phyloP scores from a whole-genome alignment of 1,140 invertebrate species.

The Drosophila biarmipes region DNA sequence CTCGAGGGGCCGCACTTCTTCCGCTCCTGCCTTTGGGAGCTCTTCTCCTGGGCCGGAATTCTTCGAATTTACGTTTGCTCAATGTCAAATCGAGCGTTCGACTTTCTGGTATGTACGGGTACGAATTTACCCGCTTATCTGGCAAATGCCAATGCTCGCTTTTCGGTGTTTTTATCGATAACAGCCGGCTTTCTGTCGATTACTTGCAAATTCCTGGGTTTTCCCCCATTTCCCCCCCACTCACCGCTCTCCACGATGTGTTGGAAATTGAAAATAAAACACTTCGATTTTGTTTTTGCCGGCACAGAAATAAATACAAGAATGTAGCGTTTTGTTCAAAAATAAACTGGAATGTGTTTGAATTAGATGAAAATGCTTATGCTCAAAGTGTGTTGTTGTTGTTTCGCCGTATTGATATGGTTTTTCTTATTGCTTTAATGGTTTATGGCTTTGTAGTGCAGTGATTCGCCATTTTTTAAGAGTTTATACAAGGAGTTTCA shows the following conservation, averaged over 20 bases:
- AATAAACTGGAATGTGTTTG: slow-evolving; percentile 81
- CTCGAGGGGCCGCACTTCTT: slow-evolving; percentile 12
- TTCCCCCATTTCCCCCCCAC: neutral
- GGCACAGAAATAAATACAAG: slow-evolving; percentile 71
- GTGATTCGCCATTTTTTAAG: neutral
- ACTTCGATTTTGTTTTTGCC: slow-evolving; percentile 39
- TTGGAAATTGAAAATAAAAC: slow-evolving; percentile 40
- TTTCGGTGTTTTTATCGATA: slow-evolving; percentile 65
- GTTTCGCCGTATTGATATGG: slow-evolving; percentile 13
- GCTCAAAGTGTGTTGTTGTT: slow-evolving; percentile 46
- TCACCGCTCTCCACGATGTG: neutral
- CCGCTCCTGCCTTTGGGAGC: slow-evolving; percentile 5
- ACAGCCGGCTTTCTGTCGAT: slow-evolving; percentile 45
- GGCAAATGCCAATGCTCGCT: slow-evolving; percentile 55
- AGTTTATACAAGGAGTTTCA: neutral
- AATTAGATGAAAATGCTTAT: slow-evolving; percentile 70
- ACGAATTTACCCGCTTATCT: slow-evolving; percentile 38
- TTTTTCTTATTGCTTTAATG: slow-evolving; percentile 34
- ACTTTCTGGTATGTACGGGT: slow-evolving; percentile 70
- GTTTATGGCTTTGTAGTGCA: slow-evolving; percentile 1
- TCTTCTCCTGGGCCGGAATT: slow-evolving; percentile 58
- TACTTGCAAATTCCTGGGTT: slow-evolving; percentile 41
- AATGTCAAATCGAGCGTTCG: slow-evolving; percentile 77
- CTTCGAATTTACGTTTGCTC: slow-evolving; percentile 65
- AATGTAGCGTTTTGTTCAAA: slow-evolving; percentile 77